Conservation (phyloP, 1,140 invertebrate genomes). For the Penaeus indicus region DNA sequence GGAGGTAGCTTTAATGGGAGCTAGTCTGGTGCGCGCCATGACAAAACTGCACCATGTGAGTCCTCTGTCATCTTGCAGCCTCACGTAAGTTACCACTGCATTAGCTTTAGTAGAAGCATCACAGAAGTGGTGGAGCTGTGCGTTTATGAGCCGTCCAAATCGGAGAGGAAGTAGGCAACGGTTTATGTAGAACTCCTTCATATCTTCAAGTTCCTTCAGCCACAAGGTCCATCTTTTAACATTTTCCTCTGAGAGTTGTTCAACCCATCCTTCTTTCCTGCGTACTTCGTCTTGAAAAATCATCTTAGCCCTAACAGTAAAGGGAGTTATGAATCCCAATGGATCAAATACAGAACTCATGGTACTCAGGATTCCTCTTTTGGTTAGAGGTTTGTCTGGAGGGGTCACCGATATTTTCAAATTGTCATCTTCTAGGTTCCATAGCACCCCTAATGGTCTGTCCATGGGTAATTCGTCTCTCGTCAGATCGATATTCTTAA, state of each 20-base stretch:
- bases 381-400: slow-evolving; percentile 4
- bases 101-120: too few relatives aligned
- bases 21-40: too few relatives aligned
- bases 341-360: not conserved
- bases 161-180: not conserved
- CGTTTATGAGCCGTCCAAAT: not conserved
- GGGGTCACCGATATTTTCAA: not conserved
- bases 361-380: slow-evolving; percentile 8
- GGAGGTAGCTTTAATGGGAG: too few relatives aligned
- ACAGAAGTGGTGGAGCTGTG: too few relatives aligned
- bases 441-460: not conserved
- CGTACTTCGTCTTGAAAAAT: slow-evolving; percentile 18
- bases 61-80: too few relatives aligned
- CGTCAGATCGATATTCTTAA: not conserved
- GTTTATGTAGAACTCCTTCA: not conserved
- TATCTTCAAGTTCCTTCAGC: not conserved
- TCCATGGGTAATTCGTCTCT: not conserved
- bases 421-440: not conserved
- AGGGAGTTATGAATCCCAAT: not conserved
- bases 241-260: not conserved
- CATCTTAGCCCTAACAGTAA: slow-evolving; percentile 11
- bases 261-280: slow-evolving; percentile 8
- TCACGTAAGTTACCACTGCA: too few relatives aligned
- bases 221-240: not conserved
- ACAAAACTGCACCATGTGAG: too few relatives aligned